phyloP scores from a whole-genome alignment of 2,888 invertebrate species.

The Plemyria rubiginata region DNA sequence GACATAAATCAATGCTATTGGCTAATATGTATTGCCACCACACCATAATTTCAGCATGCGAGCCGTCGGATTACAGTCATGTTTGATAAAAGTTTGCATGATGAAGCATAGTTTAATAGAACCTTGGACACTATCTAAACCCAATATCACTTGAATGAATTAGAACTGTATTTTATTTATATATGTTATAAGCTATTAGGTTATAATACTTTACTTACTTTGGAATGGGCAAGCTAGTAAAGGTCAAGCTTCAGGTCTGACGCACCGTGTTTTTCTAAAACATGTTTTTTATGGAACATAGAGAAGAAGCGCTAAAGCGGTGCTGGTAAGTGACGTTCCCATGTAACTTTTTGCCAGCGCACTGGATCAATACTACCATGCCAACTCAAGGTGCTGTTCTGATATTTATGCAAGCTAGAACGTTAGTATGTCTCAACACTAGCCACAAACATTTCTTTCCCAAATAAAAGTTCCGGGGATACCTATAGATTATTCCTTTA shows the following conservation, averaged over 20 bases:
- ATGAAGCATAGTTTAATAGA: not conserved
- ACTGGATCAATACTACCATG: constrained; percentile 23
- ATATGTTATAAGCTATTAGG: not conserved
- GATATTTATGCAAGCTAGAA: not conserved
- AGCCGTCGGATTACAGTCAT: not conserved
- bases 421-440: not conserved
- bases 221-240: not conserved
- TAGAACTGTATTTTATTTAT: not conserved
- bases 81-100: not conserved
- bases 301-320: constrained; percentile 15
- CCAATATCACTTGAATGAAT: not conserved
- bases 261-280: constrained; percentile 18
- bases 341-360: constrained; percentile 6
- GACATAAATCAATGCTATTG: constrained; percentile 24
- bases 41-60: not conserved
- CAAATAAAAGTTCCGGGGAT: no score
- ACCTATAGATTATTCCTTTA: not conserved
- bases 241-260: not conserved
- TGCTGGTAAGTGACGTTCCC: constrained; percentile 24
- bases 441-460: no score
- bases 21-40: constrained; percentile 9
- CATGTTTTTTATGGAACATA: constrained; percentile 20
- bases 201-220: not conserved
- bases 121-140: not conserved
- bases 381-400: constrained; percentile 14